phyloP scores from a whole-genome alignment of 2,888 invertebrate genomes.

The Malacosoma neustria region DNA sequence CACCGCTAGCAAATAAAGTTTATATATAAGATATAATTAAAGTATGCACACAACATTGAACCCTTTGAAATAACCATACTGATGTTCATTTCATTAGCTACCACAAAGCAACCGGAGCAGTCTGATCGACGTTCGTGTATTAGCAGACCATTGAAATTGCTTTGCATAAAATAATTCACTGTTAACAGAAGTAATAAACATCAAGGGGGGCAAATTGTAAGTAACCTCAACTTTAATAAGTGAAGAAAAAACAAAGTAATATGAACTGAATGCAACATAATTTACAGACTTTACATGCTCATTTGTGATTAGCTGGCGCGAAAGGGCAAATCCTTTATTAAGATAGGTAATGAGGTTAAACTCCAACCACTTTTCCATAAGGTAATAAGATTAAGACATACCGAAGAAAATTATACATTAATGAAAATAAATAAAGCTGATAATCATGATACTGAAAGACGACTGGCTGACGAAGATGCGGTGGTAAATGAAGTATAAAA shows the following conservation, averaged over 20 bases:
- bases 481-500: constrained; percentile 69
- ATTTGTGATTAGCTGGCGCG: constrained; percentile 74
- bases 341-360: constrained; percentile 76
- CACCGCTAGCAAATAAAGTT: no score
- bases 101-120: constrained; percentile 17
- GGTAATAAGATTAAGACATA: constrained; percentile 24
- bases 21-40: no score
- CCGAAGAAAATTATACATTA: constrained; percentile 46
- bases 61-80: constrained; percentile 22
- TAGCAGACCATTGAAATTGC: constrained; percentile 37
- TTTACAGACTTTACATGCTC: constrained; percentile 73
- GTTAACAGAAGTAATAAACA: constrained; percentile 68
- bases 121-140: constrained; percentile 29
- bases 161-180: constrained; percentile 47
- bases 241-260: constrained; percentile 59
- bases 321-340: constrained; percentile 75
- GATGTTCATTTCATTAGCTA: no score
- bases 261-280: constrained; percentile 70
- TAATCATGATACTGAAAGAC: constrained; percentile 32
- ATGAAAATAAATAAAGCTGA: constrained; percentile 37
- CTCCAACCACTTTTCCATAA: constrained; percentile 35
- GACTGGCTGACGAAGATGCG: constrained; percentile 65
- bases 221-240: constrained; percentile 49
- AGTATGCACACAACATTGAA: constrained; percentile 20
- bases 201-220: constrained; percentile 72